Evolutionary conservation across 2,888 invertebrate species (phyloP).

Genomic region (Molorchus minor): DNA sequence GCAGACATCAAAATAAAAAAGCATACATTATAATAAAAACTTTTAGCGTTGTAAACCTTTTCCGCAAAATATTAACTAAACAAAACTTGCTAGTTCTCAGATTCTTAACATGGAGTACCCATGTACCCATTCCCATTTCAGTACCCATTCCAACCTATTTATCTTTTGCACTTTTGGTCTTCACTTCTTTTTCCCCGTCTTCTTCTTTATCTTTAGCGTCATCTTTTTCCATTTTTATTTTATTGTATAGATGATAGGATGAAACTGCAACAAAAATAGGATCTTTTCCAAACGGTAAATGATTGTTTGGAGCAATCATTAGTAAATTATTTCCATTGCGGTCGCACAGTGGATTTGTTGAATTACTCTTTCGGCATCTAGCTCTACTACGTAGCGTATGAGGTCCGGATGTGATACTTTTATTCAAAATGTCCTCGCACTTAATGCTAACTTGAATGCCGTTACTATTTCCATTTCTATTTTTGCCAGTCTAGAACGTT

Average conservation of each 20-base stretch:
- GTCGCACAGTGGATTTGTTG: slow-evolving; percentile 63
- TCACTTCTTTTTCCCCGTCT: slow-evolving; percentile 38
- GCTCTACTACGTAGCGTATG: slow-evolving; percentile 55
- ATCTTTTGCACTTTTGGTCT: slow-evolving; percentile 27
- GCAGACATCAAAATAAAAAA: too few relatives aligned
- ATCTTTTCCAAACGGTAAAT: slow-evolving; percentile 54
- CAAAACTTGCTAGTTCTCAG: too few relatives aligned
- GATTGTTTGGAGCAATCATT: slow-evolving; percentile 72
- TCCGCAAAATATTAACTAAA: too few relatives aligned
- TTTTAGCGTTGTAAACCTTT: too few relatives aligned
- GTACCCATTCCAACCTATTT: too few relatives aligned
- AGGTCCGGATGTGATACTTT: slow-evolving; percentile 43
- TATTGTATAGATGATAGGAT: neutral
- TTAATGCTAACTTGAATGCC: slow-evolving; percentile 63
- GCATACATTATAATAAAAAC: too few relatives aligned
- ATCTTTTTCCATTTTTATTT: slow-evolving; percentile 50
- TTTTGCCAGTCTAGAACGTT: slow-evolving; percentile 92
- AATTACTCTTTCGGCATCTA: slow-evolving; percentile 53
- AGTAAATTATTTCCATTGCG: slow-evolving; percentile 73
- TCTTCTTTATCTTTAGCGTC: slow-evolving; percentile 54
- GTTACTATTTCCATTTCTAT: slow-evolving; percentile 51
- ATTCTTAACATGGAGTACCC: too few relatives aligned
- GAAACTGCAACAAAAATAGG: slow-evolving; percentile 44
- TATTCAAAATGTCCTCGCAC: slow-evolving; percentile 62
- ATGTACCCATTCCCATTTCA: too few relatives aligned